Conservation (phyloP, 2,888 invertebrate species). For the Drosophila mulleri region DNA sequence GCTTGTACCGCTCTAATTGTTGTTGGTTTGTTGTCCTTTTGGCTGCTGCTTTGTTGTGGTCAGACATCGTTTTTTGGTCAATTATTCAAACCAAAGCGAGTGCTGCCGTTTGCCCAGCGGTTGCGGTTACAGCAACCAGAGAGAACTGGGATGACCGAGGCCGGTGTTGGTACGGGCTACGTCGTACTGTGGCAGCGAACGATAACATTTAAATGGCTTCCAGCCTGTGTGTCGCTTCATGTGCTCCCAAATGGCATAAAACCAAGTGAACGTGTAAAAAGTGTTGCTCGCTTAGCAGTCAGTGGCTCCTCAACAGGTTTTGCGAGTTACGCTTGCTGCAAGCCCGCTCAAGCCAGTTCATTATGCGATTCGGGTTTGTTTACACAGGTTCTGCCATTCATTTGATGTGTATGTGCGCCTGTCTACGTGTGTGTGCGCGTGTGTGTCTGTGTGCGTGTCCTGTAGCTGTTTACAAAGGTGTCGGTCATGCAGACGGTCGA, state of each 20-base stretch:
- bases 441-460: slow-evolving; percentile 14
- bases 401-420: slow-evolving; percentile 14
- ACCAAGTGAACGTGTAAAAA: slow-evolving; percentile 57
- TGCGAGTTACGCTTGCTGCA: neutral
- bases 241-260: slow-evolving; percentile 54
- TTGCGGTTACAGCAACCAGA: slow-evolving; percentile 53
- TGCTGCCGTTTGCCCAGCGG: slow-evolving; percentile 41
- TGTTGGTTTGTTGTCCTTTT: slow-evolving; percentile 42
- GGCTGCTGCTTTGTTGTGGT: slow-evolving; percentile 61
- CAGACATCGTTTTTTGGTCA: slow-evolving; percentile 61
- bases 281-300: slow-evolving; percentile 54
- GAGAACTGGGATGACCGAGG: neutral
- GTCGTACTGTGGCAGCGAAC: slow-evolving; percentile 18
- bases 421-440: slow-evolving; percentile 2
- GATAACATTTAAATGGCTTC: slow-evolving; percentile 60
- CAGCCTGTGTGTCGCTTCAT: slow-evolving; percentile 42
- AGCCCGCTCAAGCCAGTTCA: slow-evolving; percentile 44
- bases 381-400: slow-evolving; percentile 40
- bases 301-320: slow-evolving; percentile 63
- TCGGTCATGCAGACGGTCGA: slow-evolving; percentile 59
- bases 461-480: slow-evolving; percentile 70
- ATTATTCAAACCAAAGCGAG: slow-evolving; percentile 67
- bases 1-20: neutral
- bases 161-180: neutral
- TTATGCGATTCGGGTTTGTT: slow-evolving; percentile 60